phyloP scores from a whole-genome alignment of 2,888 invertebrate species.

The Xestia xanthographa region DNA sequence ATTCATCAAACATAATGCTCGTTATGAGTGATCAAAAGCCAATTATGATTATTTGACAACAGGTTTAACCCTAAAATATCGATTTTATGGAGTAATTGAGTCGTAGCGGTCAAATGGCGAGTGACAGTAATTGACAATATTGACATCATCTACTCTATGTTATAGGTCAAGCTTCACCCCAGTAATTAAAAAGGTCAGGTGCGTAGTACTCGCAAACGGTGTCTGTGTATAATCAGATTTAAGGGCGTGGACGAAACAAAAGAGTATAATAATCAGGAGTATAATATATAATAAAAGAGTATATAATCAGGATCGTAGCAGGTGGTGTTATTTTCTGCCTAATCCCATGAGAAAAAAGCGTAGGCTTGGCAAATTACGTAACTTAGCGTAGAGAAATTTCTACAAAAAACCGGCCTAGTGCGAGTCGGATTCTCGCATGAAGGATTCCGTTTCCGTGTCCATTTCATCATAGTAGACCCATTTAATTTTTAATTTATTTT shows the following conservation, averaged over 20 bases:
- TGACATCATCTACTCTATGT: background rate
- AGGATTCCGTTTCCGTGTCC: too few species aligned
- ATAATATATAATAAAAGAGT: background rate
- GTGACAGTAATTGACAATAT: constrained; percentile 4
- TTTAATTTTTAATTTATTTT: too few species aligned
- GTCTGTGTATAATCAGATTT: background rate
- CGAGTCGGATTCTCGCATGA: too few species aligned
- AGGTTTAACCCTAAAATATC: constrained; percentile 15
- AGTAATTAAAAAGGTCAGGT: background rate
- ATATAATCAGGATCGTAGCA: background rate
- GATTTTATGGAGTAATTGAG: constrained; percentile 10
- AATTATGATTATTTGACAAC: constrained; percentile 4
- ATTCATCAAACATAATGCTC: background rate
- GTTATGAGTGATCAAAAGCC: background rate
- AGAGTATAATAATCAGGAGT: too few species aligned
- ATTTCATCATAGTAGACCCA: too few species aligned
- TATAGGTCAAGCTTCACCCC: background rate
- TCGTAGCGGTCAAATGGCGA: constrained; percentile 1
- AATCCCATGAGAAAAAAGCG: background rate
- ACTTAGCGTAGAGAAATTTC: background rate
- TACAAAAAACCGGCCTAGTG: background rate
- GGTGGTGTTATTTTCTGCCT: background rate
- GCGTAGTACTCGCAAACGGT: background rate
- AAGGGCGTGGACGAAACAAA: background rate
- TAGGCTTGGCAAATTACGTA: constrained; percentile 2